Evolutionary conservation across 2,113 vertebrate species (phyloP).

Genomic region (Phycodurus eques): DNA sequence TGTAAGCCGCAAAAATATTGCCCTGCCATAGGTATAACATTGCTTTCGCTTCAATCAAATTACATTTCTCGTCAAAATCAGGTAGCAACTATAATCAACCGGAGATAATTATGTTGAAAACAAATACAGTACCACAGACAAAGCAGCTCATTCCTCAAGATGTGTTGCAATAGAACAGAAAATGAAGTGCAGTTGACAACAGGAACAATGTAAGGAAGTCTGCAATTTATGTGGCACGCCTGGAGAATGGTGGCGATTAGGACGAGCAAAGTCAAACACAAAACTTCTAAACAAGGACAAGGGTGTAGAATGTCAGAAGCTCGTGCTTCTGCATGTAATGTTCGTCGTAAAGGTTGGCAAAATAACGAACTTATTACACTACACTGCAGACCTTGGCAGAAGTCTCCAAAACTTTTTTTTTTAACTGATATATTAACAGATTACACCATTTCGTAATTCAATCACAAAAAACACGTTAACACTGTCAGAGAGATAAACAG

Average conservation of each 20-base stretch:
- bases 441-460: not conserved
- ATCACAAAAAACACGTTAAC: too few relatives aligned
- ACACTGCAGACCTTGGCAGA: not conserved
- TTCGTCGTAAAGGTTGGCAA: slow-evolving; percentile 1
- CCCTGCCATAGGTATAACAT: too few relatives aligned
- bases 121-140: not conserved
- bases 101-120: too few relatives aligned
- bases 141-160: not conserved
- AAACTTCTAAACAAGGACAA: not conserved
- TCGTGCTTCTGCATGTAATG: not conserved
- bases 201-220: not conserved
- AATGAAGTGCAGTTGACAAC: not conserved
- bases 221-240: not conserved
- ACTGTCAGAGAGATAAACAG: not conserved
- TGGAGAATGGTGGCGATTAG: not conserved
- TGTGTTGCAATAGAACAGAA: not conserved
- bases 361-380: not conserved
- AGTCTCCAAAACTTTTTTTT: not conserved
- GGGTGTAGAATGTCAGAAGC: not conserved
- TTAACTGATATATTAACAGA: not conserved
- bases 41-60: too few relatives aligned
- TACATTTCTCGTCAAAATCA: too few relatives aligned
- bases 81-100: too few relatives aligned
- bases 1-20: not conserved
- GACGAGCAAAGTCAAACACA: not conserved